phyloP scores from a whole-genome alignment of 2,113 vertebrate genomes.

The Ornithorhynchus anatinus region DNA sequence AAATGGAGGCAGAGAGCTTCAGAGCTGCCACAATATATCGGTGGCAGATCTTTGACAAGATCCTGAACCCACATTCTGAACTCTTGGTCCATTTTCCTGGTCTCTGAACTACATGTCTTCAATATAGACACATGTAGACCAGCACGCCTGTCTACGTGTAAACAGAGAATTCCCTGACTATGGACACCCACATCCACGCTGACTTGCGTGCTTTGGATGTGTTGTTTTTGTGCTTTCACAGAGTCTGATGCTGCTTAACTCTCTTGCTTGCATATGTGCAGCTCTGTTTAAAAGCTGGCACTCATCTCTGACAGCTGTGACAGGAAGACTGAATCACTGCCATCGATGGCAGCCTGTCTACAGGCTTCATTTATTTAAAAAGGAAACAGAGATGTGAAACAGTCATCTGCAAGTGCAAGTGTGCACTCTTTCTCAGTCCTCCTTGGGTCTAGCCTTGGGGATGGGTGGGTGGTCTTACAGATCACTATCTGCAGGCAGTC shows the following conservation, averaged over 20 bases:
- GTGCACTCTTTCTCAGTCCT: neutral
- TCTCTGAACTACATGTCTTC: constrained; percentile 17
- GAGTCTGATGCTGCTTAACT: neutral
- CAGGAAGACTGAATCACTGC: constrained; percentile 41
- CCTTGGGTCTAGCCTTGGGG: neutral
- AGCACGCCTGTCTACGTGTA: neutral
- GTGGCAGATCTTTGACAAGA: too few relatives aligned
- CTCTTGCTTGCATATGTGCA: constrained; percentile 20
- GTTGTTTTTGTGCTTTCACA: constrained; percentile 31
- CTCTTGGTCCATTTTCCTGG: too few relatives aligned
- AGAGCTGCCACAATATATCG: too few relatives aligned
- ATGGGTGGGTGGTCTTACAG: constrained; percentile 3
- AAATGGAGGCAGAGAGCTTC: too few relatives aligned
- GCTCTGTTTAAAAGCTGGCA: constrained; percentile 30
- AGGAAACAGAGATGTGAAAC: neutral
- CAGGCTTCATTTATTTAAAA: constrained; percentile 27
- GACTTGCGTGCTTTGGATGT: neutral
- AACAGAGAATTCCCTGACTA: constrained; percentile 4
- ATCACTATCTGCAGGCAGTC: constrained; percentile 2
- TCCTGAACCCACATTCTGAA: too few relatives aligned
- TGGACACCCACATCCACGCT: neutral
- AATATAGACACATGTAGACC: neutral
- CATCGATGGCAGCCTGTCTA: constrained; percentile 27
- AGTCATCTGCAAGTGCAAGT: constrained; percentile 4
- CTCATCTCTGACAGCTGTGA: constrained; percentile 56